Base-by-base conservation (phyloP, 2,113 vertebrate genomes). In the Hylia prasina region DNA sequence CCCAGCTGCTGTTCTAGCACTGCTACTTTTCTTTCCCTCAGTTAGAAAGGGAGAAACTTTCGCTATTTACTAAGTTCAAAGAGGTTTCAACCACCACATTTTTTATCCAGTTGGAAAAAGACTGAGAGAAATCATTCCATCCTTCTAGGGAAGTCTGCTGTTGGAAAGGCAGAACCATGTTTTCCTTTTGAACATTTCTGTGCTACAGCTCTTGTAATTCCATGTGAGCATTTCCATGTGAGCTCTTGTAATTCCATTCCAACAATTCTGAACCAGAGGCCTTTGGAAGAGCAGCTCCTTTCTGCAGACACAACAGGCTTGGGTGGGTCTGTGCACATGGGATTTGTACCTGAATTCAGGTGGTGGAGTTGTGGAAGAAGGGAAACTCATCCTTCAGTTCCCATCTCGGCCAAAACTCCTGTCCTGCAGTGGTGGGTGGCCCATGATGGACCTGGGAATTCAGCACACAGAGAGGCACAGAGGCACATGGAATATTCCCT, bases 381-480 rank as follows among this genome's bases (percentile, higher is more conserved):
- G 69, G 44, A 51, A 61, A 68, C 15, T 10, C n/a, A 33, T 15
- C 47, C 61, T 15, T 50, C 16, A 39, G 44, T 22, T 79, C 44
- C 39, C 12, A 21, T 4, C 31, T 30, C 31, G 14, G 65, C 13
- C 19, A 7, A 9, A 54, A 47, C 60, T 20, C 3, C 53, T 5
- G 31, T 4, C 6, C 48, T 21, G 81, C 68, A 17, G 42, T 0
- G 5, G 12, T 0, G 3, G 13, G 20, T 0, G 3, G 44, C 27
- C 71, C 22, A 1, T 1, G 15, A 5, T 1, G 15, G 5, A 18
- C 10, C 25, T 30, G 31, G 18, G 42, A 31, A 37, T 5, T 5
- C 31, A 66, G 61, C 42, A 45, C 25, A 47, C 25, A 47, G 19
- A 31, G 4, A 44, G 37, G 23, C 20, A 39, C 35, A 10, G 30